Percentiles rank a stretch among this genome's conserved stretches.
phyloP scores from a whole-genome alignment of 1,140 invertebrate species.

The Bombus affinis region DNA sequence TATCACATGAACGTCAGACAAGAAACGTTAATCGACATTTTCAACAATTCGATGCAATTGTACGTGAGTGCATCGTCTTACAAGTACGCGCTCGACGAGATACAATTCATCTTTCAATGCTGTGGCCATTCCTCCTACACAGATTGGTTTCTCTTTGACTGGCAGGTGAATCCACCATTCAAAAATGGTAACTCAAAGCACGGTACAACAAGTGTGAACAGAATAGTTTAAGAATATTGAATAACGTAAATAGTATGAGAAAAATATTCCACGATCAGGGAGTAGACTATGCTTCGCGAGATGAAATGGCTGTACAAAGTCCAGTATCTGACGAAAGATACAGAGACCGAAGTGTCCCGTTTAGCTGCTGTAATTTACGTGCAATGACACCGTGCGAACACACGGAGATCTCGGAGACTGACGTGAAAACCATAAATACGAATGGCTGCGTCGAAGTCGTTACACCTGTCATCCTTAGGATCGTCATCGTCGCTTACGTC shows the following conservation, averaged over 20 bases:
- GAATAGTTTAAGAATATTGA: too few species aligned
- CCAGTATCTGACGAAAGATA: constrained; percentile 65
- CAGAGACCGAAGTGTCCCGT: constrained; percentile 69
- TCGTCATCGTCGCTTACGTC: constrained; percentile 72
- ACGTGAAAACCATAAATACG: constrained; percentile 72
- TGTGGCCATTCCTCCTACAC: constrained; percentile 73
- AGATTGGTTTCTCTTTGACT: constrained; percentile 76
- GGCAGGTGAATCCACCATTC: constrained; percentile 71
- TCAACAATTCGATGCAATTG: constrained; percentile 74
- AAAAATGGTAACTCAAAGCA: constrained; percentile 29
- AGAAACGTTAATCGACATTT: constrained; percentile 66
- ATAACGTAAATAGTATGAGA: not conserved
- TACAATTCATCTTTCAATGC: constrained; percentile 77
- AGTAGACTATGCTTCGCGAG: constrained; percentile 61
- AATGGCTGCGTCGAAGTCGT: constrained; percentile 72
- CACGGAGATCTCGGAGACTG: constrained; percentile 58
- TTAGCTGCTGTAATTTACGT: constrained; percentile 75
- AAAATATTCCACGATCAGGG: constrained; percentile 44
- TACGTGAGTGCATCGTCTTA: constrained; percentile 67
- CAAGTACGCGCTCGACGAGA: constrained; percentile 73
- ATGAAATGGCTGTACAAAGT: constrained; percentile 56
- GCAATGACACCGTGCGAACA: constrained; percentile 70
- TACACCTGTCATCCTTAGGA: constrained; percentile 69
- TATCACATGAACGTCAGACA: constrained; percentile 67
- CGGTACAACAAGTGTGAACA: constrained; percentile 34